These are phyloP conservation scores for Xanthorhoe spadicearia DNA, from an alignment of 2,888 invertebrate species.

Conservation along the genomic window DNA sequence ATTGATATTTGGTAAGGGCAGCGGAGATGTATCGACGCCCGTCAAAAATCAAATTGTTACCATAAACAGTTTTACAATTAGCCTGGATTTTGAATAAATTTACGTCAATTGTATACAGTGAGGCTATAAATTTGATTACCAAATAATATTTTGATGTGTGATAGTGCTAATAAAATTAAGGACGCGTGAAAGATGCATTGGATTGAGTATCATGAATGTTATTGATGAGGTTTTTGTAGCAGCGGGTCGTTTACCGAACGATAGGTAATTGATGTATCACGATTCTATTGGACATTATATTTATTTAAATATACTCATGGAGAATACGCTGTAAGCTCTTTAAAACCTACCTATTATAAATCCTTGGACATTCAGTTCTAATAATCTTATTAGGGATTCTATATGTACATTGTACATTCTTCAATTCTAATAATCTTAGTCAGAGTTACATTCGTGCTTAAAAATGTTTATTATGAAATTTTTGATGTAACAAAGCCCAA, in stretches of 20 bases:
- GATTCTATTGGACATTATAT: slow-evolving; percentile 23
- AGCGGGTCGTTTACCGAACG: slow-evolving; percentile 46
- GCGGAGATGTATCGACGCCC: slow-evolving; percentile 73
- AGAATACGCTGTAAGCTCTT: too few relatives aligned
- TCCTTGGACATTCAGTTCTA: too few relatives aligned
- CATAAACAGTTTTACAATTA: slow-evolving; percentile 78
- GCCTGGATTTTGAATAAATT: slow-evolving; percentile 78
- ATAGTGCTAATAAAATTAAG: slow-evolving; percentile 64
- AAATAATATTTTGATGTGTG: slow-evolving; percentile 69
- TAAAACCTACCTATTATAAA: too few relatives aligned
- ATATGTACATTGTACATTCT: too few relatives aligned
- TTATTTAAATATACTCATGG: too few relatives aligned
- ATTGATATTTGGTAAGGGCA: slow-evolving; percentile 52
- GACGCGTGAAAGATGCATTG: slow-evolving; percentile 53
- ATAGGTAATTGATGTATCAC: slow-evolving; percentile 45
- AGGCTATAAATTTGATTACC: slow-evolving; percentile 73
- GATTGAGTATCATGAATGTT: slow-evolving; percentile 55
- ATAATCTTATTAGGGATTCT: too few relatives aligned
- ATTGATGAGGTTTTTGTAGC: slow-evolving; percentile 50
- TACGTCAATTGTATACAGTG: slow-evolving; percentile 72
- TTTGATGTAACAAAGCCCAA: neutral
- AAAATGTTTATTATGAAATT: too few relatives aligned
- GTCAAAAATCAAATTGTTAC: slow-evolving; percentile 70
- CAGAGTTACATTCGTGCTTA: too few relatives aligned
- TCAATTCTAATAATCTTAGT: too few relatives aligned